Evolutionary conservation across 2,113 vertebrate species (phyloP).

Genomic region (Hemiscyllium ocellatum): DNA sequence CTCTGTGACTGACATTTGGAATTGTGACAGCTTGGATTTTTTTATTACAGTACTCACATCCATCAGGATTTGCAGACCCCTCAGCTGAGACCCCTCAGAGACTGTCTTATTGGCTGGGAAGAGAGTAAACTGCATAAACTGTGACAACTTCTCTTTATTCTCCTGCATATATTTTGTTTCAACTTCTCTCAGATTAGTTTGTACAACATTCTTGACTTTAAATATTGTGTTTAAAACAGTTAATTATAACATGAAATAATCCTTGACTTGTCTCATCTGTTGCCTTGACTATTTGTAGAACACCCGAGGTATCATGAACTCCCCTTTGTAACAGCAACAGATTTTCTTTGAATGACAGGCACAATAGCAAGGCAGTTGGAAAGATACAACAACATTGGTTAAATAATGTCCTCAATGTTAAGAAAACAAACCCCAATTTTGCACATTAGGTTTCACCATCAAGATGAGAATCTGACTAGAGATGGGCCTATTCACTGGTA

Average conservation of each 20-base stretch:
- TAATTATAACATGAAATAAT: not conserved
- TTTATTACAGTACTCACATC: not conserved
- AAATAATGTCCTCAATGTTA: too few relatives aligned
- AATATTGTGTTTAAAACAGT: not conserved
- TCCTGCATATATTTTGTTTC: not conserved
- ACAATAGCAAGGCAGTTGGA: too few relatives aligned
- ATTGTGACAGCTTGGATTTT: not conserved
- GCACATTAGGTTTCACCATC: too few relatives aligned
- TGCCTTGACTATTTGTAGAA: not conserved
- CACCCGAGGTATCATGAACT: not conserved
- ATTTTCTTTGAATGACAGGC: too few relatives aligned
- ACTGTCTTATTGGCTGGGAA: not conserved
- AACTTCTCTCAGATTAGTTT: not conserved
- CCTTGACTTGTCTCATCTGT: not conserved
- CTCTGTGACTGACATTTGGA: not conserved
- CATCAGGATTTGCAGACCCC: not conserved
- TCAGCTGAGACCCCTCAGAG: not conserved
- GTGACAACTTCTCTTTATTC: not conserved
- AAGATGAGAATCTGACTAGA: too few relatives aligned
- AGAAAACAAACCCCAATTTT: too few relatives aligned
- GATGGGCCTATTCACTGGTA: too few relatives aligned
- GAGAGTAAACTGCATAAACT: not conserved
- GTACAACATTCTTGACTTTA: not conserved
- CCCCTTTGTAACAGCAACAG: not conserved
- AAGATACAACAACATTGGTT: too few relatives aligned